Evolutionary conservation across 2,888 invertebrate genomes (phyloP).

Genomic region (Dendrolimus houi): DNA sequence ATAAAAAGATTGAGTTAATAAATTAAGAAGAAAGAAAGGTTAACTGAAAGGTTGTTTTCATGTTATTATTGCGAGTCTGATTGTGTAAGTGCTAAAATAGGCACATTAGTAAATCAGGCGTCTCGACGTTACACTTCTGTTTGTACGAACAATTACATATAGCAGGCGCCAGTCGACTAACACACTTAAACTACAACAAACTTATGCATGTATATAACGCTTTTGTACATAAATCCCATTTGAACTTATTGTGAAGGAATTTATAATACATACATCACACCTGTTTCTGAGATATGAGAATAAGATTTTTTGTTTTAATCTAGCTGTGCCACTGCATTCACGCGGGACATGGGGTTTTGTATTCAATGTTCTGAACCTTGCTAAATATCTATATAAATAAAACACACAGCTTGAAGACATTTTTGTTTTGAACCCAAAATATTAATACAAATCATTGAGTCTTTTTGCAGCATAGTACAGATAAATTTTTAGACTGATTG

Average conservation of each 20-base stretch:
- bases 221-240: slow-evolving; percentile 10
- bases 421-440: too few relatives aligned
- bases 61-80: background rate
- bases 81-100: slow-evolving; percentile 60
- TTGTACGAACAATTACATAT: slow-evolving; percentile 65
- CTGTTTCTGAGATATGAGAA: background rate
- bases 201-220: slow-evolving; percentile 19
- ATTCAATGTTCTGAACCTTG: too few relatives aligned
- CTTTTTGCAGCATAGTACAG: too few relatives aligned
- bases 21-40: too few relatives aligned
- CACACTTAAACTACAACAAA: slow-evolving; percentile 35
- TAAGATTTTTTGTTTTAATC: background rate
- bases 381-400: too few relatives aligned
- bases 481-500: too few relatives aligned
- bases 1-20: too few relatives aligned
- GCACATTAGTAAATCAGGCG: slow-evolving; percentile 63
- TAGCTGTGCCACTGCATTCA: too few relatives aligned
- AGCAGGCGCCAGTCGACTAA: slow-evolving; percentile 68
- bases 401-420: too few relatives aligned
- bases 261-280: background rate
- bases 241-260: slow-evolving; percentile 1
- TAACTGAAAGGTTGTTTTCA: too few relatives aligned
- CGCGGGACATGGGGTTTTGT: too few relatives aligned
- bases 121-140: slow-evolving; percentile 40
- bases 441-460: too few relatives aligned